Percentiles rank a stretch among this genome's conserved stretches.
These are phyloP conservation scores for Ranitomeya imitator DNA, from an alignment of 2,113 vertebrate species.

Conservation along the genomic window DNA sequence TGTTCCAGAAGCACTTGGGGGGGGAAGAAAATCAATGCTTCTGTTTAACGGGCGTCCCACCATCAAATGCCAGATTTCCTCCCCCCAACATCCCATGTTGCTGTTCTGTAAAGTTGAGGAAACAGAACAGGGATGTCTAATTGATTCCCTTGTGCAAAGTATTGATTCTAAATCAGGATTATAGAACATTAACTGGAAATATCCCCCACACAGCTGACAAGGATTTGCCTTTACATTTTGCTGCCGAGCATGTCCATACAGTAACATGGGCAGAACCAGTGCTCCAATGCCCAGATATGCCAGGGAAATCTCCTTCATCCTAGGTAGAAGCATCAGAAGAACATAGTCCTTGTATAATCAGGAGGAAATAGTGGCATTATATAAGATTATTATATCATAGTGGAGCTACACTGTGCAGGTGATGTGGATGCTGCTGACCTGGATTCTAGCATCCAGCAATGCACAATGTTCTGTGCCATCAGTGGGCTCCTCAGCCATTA, in stretches of 20 bases:
- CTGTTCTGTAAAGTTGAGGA: conserved; percentile 29
- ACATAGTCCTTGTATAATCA: not conserved
- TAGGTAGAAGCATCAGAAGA: not conserved
- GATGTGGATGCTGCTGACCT: conserved; percentile 18
- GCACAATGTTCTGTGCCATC: not conserved
- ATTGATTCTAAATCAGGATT: conserved; percentile 59
- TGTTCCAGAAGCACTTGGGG: conserved; percentile 10
- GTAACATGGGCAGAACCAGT: conserved; percentile 43
- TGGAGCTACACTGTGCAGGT: not conserved
- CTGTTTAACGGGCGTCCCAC: conserved; percentile 15
- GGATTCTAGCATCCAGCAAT: not conserved
- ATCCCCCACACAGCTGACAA: conserved; percentile 28
- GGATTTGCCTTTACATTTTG: conserved; percentile 47
- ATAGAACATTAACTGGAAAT: conserved; percentile 36
- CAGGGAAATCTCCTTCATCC: conserved; percentile 1
- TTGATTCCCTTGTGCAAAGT: conserved; percentile 37
- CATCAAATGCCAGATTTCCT: conserved; percentile 41
- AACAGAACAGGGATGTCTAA: not conserved
- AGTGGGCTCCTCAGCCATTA: conserved; percentile 6
- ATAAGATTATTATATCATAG: not conserved
- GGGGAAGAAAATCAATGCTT: conserved; percentile 30
- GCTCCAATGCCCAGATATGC: not conserved
- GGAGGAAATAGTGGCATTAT: not conserved
- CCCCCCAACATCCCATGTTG: not conserved
- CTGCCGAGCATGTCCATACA: not conserved